These are phyloP conservation scores for Phataginus tetradactyla DNA, from an alignment of 2,797 vertebrate species.

Conservation along the genomic window DNA sequence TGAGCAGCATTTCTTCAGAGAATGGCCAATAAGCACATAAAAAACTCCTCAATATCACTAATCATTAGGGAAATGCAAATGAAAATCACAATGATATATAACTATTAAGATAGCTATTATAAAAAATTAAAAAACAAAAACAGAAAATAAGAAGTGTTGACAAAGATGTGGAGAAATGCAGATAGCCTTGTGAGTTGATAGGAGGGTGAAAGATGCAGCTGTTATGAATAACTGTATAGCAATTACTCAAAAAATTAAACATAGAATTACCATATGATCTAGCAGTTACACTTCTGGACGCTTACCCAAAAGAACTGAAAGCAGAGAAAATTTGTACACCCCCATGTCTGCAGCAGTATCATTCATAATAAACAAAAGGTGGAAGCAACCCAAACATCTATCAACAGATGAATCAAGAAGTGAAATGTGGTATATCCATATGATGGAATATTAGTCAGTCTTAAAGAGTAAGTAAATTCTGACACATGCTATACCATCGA, in stretches of 20 bases:
- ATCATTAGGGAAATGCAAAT: conserved; percentile 23
- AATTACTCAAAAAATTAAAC: neutral
- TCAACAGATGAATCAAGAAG: neutral
- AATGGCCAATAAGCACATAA: neutral
- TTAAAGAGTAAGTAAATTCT: neutral
- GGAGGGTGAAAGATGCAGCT: neutral
- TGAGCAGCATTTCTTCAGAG: neutral
- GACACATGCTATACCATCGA: neutral
- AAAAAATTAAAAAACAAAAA: neutral
- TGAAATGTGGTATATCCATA: neutral
- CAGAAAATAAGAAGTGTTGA: neutral
- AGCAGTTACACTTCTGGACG: neutral
- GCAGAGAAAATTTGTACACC: neutral
- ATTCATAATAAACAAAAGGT: neutral
- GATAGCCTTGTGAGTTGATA: neutral
- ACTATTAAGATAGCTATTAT: neutral
- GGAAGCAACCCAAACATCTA: neutral
- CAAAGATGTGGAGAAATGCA: neutral
- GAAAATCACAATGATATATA: neutral
- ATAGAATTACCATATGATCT: neutral
- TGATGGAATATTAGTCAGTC: neutral
- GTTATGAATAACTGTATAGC: neutral
- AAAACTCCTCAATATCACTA: neutral
- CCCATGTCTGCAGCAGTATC: neutral
- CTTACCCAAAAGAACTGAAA: neutral